Percentiles rank a stretch among this genome's conserved stretches.
Evolutionary conservation across 37 sponge, comb jelly and placozoan species (phyloP).

Genomic region (Halichondria panicea): DNA sequence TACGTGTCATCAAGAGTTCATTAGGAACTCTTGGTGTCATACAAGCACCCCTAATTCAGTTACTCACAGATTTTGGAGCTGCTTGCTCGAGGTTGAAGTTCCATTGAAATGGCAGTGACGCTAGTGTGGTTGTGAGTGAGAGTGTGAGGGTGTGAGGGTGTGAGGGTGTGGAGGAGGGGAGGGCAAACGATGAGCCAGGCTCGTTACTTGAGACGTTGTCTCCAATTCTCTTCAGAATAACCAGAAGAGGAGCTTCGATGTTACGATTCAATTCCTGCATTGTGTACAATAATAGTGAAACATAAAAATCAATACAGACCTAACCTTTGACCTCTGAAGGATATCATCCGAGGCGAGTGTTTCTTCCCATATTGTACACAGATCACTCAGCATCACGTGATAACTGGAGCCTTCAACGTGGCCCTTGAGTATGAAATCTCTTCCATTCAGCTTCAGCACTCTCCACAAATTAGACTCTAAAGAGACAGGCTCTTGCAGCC

Average conservation of each 20-base stretch:
- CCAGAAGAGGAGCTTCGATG: slow-evolving; percentile 61
- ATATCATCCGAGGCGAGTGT: slow-evolving; percentile 21
- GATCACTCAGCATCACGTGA: slow-evolving; percentile 50
- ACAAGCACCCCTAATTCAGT: too few relatives aligned
- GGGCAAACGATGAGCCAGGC: too few relatives aligned
- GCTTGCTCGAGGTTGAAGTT: slow-evolving; percentile 25
- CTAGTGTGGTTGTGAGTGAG: slow-evolving; percentile 16
- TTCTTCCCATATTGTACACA: slow-evolving; percentile 41
- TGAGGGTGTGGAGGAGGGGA: slow-evolving; percentile 16
- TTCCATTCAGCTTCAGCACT: slow-evolving; percentile 13
- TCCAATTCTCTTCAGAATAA: slow-evolving; percentile 46
- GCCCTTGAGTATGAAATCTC: slow-evolving; percentile 41
- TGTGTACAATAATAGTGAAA: too few relatives aligned
- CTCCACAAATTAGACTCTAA: slow-evolving; percentile 60
- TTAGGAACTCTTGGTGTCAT: too few relatives aligned
- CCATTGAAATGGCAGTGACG: slow-evolving; percentile 65
- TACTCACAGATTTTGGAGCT: neutral
- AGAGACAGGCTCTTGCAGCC: slow-evolving; percentile 16
- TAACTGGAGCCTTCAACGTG: slow-evolving; percentile 43
- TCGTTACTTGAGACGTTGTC: too few relatives aligned
- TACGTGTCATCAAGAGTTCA: too few relatives aligned
- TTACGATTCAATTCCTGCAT: slow-evolving; percentile 53
- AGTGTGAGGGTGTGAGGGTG: neutral
- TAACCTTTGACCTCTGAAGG: slow-evolving; percentile 24
- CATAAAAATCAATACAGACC: neutral